Percentiles rank a stretch among this genome's conserved stretches.
phyloP scores from a whole-genome alignment of 2,888 invertebrate species.

The Brachycybe producta region DNA sequence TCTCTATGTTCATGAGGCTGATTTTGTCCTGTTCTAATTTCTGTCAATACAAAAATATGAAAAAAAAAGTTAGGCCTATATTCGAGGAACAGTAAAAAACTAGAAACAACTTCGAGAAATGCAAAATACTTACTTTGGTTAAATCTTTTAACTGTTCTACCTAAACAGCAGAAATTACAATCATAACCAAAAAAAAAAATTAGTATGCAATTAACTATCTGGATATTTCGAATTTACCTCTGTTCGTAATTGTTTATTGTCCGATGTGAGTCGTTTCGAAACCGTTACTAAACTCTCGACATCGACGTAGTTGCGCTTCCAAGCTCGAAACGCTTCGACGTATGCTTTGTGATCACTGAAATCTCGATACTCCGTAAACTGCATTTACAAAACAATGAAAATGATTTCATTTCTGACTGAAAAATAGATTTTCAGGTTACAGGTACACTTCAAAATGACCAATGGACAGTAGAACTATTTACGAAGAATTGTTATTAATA shows the following conservation, averaged over 20 bases:
- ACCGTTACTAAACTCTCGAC: conserved; percentile 19
- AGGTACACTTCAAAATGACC: no score
- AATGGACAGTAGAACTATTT: neutral
- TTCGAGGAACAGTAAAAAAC: no score
- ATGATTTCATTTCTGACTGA: neutral
- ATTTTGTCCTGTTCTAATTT: conserved; percentile 27
- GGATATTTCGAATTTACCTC: conserved; percentile 12
- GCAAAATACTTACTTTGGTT: conserved; percentile 10
- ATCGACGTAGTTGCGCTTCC: conserved; percentile 19
- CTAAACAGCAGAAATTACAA: conserved; percentile 1
- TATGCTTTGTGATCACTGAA: conserved; percentile 16
- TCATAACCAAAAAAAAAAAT: no score
- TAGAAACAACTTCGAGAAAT: no score
- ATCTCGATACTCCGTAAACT: conserved; percentile 18
- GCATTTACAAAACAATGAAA: no score
- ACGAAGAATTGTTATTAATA: neutral
- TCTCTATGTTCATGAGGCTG: conserved; percentile 34
- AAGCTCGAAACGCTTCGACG: conserved; percentile 16
- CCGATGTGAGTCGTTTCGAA: conserved; percentile 18
- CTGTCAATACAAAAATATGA: conserved; percentile 20
- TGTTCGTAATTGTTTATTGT: conserved; percentile 17
- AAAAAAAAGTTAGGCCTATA: neutral
- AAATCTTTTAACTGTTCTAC: conserved; percentile 14
- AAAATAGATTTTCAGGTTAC: no score
- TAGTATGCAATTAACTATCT: no score